Percentiles rank a stretch among this genome's conserved stretches.
Evolutionary conservation across 1,140 invertebrate genomes (phyloP).

Genomic region (Ridgeia piscesae): DNA sequence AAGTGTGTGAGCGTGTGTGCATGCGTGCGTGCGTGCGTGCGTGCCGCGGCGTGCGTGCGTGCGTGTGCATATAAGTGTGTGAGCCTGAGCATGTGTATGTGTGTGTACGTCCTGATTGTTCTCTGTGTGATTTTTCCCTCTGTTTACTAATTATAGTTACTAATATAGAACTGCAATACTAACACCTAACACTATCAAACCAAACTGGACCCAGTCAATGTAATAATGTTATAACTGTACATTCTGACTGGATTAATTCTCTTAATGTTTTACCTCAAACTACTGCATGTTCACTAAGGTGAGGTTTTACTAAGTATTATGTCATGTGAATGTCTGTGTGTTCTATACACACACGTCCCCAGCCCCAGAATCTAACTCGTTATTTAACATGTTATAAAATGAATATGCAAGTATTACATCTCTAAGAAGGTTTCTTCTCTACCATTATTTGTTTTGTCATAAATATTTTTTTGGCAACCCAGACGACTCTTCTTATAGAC

Average conservation of each 20-base stretch:
- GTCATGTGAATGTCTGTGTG: no score
- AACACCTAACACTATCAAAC: background rate
- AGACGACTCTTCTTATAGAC: background rate
- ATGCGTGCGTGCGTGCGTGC: no score
- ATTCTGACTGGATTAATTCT: background rate
- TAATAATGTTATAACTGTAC: background rate
- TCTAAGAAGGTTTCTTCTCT: background rate
- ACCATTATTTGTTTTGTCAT: background rate
- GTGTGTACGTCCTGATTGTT: background rate
- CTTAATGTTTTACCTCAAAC: background rate
- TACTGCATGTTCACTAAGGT: no score
- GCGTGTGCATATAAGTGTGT: background rate
- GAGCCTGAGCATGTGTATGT: background rate
- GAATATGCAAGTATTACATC: background rate
- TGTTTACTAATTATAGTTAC: background rate
- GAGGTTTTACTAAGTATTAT: no score
- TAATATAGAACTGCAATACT: background rate
- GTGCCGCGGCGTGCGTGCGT: background rate
- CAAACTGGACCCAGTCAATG: background rate
- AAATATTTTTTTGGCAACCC: background rate
- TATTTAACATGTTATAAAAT: background rate
- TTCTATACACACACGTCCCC: no score
- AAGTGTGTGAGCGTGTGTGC: background rate
- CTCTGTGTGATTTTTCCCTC: background rate
- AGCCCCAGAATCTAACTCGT: no score